These are phyloP conservation scores for Alviniconcha marisindica DNA, from an alignment of 1,140 invertebrate genomes.

Conservation along the genomic window DNA sequence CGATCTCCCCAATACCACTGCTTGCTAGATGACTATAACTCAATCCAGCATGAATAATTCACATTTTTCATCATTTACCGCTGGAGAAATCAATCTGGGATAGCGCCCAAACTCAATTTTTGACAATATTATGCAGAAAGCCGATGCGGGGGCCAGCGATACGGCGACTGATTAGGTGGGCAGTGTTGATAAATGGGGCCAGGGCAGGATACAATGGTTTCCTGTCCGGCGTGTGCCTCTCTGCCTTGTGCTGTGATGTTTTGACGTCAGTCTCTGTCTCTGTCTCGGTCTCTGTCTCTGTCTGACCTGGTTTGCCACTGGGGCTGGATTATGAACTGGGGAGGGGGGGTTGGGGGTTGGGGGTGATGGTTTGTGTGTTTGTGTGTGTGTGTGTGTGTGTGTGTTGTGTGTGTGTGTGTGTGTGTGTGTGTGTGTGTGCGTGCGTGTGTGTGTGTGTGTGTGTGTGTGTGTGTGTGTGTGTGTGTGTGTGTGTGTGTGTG, in stretches of 20 bases:
- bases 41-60: constrained; percentile 40
- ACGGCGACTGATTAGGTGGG: constrained; percentile 1
- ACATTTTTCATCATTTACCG: constrained; percentile 38
- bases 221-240: too few species aligned
- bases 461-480: neutral
- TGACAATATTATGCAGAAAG: constrained; percentile 31
- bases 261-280: too few species aligned
- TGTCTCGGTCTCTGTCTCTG: too few species aligned
- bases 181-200: constrained; percentile 32
- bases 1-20: neutral
- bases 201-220: too few species aligned
- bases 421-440: neutral
- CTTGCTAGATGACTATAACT: constrained; percentile 27
- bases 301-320: too few species aligned
- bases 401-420: neutral
- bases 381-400: too few species aligned
- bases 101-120: constrained; percentile 34
- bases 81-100: constrained; percentile 33
- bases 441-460: neutral
- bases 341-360: neutral
- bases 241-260: too few species aligned
- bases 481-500: neutral
- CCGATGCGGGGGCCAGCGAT: constrained; percentile 30
- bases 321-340: too few species aligned
- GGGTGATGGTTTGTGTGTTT: neutral